These are phyloP conservation scores for Synergus gifuensis DNA, from an alignment of 2,888 invertebrate species.

Conservation along the genomic window DNA sequence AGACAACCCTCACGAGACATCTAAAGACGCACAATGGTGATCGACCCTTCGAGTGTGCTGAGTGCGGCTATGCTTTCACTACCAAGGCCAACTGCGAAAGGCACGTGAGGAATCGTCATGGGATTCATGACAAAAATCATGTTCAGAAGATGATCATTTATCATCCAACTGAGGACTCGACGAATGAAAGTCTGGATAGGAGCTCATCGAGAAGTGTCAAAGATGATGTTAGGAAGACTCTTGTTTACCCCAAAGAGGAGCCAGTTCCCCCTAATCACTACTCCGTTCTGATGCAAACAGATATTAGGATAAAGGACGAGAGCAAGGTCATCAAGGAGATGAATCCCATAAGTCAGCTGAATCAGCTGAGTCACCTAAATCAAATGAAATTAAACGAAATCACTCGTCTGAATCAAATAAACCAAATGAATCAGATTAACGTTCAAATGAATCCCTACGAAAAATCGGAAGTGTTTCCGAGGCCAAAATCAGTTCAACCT, in stretches of 20 bases:
- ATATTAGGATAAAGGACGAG: conserved; percentile 61
- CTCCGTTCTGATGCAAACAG: conserved; percentile 58
- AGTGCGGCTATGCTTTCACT: conserved; percentile 98
- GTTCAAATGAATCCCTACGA: conserved; percentile 51
- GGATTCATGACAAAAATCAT: conserved; percentile 91
- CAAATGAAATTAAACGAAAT: conserved; percentile 2
- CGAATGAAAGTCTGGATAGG: conserved; percentile 81
- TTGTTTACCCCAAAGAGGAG: conserved; percentile 66
- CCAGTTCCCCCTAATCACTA: conserved; percentile 57
- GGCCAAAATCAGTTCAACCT: conserved; percentile 56
- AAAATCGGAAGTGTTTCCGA: conserved; percentile 52
- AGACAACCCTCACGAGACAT: conserved; percentile 93
- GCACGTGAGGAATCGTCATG: conserved; percentile 94
- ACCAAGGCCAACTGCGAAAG: conserved; percentile 98
- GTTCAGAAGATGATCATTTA: conserved; percentile 93
- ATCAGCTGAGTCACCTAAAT: neutral
- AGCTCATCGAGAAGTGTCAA: conserved; percentile 58
- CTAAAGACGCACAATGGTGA: conserved; percentile 97
- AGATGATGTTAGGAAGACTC: conserved; percentile 70
- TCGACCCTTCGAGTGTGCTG: conserved; percentile 94
- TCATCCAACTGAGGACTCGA: conserved; percentile 91
- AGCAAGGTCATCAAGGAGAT: conserved; percentile 4
- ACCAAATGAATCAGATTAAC: conserved; percentile 13
- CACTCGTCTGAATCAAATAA: neutral
- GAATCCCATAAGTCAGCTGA: neutral